These are phyloP conservation scores for Physella acuta DNA, from an alignment of 1,140 invertebrate species.

Conservation along the genomic window DNA sequence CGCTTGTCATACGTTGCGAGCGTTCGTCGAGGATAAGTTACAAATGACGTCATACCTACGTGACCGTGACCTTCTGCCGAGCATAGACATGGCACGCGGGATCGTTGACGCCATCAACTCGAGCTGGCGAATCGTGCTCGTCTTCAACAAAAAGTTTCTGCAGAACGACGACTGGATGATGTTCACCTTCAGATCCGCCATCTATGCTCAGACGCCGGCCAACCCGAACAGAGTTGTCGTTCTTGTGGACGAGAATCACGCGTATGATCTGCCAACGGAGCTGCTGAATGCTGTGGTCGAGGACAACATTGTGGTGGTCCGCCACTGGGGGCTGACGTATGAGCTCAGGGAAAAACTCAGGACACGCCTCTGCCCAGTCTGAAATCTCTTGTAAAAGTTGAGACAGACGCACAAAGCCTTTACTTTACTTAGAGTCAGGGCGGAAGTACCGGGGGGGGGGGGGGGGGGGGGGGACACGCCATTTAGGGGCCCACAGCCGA, in stretches of 20 bases:
- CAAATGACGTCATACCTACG: not conserved
- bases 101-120: conserved; percentile 9
- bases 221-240: not conserved
- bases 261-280: not conserved
- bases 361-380: no score
- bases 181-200: not conserved
- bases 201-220: not conserved
- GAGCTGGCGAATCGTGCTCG: conserved; percentile 12
- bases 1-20: not conserved
- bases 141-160: conserved; percentile 3
- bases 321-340: not conserved
- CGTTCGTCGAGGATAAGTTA: not conserved
- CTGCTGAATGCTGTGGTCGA: not conserved
- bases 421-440: no score
- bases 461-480: no score
- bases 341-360: not conserved
- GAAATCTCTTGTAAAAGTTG: no score
- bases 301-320: not conserved
- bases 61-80: not conserved
- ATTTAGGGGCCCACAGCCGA: no score
- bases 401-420: no score
- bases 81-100: not conserved
- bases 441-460: no score
- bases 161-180: not conserved
- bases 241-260: not conserved